phyloP scores from a whole-genome alignment of 2,888 invertebrate genomes.

The Pherbina coryleti region DNA sequence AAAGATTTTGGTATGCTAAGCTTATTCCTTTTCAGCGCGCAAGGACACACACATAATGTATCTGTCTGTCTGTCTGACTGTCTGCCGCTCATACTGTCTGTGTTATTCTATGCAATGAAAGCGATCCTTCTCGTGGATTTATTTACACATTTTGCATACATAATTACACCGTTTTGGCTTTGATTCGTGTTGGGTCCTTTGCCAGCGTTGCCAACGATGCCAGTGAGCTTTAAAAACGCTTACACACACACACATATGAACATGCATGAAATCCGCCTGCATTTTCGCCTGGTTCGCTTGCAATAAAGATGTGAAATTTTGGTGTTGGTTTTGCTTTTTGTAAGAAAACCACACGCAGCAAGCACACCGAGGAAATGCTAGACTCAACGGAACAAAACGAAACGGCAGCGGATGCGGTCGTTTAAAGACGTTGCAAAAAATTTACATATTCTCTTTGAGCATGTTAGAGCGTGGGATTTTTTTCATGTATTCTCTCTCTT shows the following conservation, averaged over 20 bases:
- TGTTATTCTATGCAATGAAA: conserved; percentile 36
- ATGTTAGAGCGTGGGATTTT: conserved; percentile 1
- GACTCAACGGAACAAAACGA: neutral
- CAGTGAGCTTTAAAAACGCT: neutral
- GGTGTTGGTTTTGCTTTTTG: neutral
- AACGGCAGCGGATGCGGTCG: conserved; percentile 9
- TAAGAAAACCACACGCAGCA: conserved; percentile 27
- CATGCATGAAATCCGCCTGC: neutral
- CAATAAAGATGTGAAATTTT: conserved; percentile 35
- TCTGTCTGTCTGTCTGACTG: neutral
- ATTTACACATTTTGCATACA: conserved; percentile 43
- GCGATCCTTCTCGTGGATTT: conserved; percentile 36
- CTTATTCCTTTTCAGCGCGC: neutral
- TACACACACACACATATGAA: neutral
- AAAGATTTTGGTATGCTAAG: neutral
- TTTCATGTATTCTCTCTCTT: neutral
- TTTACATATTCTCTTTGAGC: conserved; percentile 31
- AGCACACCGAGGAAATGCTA: neutral
- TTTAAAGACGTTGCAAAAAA: conserved; percentile 27
- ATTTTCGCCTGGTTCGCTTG: neutral
- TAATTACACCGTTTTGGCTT: conserved; percentile 41
- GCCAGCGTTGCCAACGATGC: neutral
- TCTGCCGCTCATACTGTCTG: conserved; percentile 3
- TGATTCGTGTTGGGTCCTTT: conserved; percentile 24
- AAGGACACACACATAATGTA: conserved; percentile 1